Evolutionary conservation across 2,797 vertebrate species (phyloP).

Genomic region (Peromyscus attwateri): DNA sequence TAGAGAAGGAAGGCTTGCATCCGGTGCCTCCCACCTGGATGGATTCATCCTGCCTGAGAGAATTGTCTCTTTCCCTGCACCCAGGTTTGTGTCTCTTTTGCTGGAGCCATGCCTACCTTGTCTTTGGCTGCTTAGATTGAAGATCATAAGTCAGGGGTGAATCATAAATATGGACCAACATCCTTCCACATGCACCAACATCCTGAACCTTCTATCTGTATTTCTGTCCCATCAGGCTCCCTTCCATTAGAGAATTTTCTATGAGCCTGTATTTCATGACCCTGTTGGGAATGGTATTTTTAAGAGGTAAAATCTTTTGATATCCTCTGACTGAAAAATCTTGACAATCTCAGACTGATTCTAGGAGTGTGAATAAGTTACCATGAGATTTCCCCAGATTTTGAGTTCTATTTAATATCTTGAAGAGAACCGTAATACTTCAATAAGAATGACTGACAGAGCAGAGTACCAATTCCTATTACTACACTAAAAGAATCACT

Average conservation of each 20-base stretch:
- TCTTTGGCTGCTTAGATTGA: neutral
- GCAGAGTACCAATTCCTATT: constrained; percentile 14
- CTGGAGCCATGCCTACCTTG: neutral
- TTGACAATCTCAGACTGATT: neutral
- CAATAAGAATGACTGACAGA: constrained; percentile 40
- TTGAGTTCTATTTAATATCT: constrained; percentile 3
- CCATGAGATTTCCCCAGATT: constrained; percentile 48
- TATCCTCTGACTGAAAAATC: constrained; percentile 3
- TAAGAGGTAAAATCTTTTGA: neutral
- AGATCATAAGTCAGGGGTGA: neutral
- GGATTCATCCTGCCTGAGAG: neutral
- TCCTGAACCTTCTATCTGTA: neutral
- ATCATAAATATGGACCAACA: neutral
- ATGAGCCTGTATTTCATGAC: constrained; percentile 33
- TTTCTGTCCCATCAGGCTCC: neutral
- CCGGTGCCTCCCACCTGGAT: neutral
- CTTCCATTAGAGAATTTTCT: neutral
- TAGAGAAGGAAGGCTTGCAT: neutral
- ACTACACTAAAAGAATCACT: constrained; percentile 69
- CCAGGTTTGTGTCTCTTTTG: neutral
- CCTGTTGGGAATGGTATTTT: neutral
- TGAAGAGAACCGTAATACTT: constrained; percentile 10
- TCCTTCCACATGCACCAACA: rapidly evolving
- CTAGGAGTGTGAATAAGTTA: neutral
- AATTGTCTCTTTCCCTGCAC: neutral